These are phyloP conservation scores for Seira musarum DNA, from an alignment of 2,888 invertebrate species.

Conservation along the genomic window DNA sequence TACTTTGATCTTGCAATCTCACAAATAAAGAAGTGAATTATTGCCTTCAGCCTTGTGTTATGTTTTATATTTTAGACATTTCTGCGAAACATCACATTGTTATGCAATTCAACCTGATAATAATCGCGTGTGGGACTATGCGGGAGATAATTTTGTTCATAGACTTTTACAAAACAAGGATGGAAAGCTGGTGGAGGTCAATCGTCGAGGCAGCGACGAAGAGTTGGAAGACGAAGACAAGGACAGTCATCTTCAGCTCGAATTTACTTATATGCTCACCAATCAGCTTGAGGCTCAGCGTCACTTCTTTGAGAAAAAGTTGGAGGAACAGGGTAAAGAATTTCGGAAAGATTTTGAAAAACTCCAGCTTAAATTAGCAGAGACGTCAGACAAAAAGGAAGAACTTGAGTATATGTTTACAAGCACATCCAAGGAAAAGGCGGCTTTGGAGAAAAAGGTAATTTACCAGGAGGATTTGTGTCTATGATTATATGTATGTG, in stretches of 20 bases:
- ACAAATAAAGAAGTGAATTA: not conserved
- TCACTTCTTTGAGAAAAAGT: slow-evolving; percentile 89
- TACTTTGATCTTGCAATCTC: not conserved
- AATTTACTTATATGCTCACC: slow-evolving; percentile 96
- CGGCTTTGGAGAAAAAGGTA: slow-evolving; percentile 81
- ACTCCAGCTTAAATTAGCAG: slow-evolving; percentile 49
- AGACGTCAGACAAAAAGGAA: slow-evolving; percentile 41
- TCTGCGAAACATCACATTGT: slow-evolving; percentile 95
- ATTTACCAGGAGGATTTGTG: not conserved
- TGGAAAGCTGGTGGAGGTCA: slow-evolving; percentile 89
- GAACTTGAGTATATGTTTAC: slow-evolving; percentile 71
- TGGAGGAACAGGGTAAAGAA: slow-evolving; percentile 74
- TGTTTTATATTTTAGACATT: slow-evolving; percentile 79
- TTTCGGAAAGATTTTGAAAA: slow-evolving; percentile 67
- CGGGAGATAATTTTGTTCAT: slow-evolving; percentile 97
- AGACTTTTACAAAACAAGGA: slow-evolving; percentile 97
- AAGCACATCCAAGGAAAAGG: slow-evolving; percentile 79
- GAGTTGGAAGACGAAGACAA: slow-evolving; percentile 76
- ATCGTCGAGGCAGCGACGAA: slow-evolving; percentile 70
- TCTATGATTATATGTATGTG: no score
- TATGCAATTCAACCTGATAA: slow-evolving; percentile 97
- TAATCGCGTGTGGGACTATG: slow-evolving; percentile 99
- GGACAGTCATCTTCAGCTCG: slow-evolving; percentile 94
- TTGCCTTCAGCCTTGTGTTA: slow-evolving; percentile 1
- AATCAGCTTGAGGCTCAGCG: slow-evolving; percentile 96